phyloP scores from a whole-genome alignment of 1,140 invertebrate genomes.

The Philopotamus ludificatus region DNA sequence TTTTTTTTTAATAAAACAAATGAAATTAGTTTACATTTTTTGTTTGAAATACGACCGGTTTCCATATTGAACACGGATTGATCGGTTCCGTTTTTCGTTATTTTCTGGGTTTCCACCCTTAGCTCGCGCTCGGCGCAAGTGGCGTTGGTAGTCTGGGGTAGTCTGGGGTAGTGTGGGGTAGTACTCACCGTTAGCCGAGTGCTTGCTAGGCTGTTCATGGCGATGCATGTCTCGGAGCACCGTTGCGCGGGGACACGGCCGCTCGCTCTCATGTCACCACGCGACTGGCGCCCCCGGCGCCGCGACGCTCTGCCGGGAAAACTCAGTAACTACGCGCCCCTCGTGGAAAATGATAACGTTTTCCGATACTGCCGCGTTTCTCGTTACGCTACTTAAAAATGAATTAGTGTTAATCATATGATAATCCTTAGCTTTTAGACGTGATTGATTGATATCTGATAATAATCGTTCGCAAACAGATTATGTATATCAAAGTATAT shows the following conservation, averaged over 20 bases:
- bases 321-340: too few species aligned
- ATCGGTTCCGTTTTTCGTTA: too few species aligned
- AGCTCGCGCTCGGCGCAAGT: neutral
- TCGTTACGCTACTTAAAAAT: too few species aligned
- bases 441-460: too few species aligned
- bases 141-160: neutral
- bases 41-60: neutral
- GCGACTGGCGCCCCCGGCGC: neutral
- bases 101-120: too few species aligned
- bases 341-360: too few species aligned
- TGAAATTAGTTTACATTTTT: neutral
- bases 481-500: too few species aligned
- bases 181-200: constrained; percentile 39
- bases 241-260: constrained; percentile 30
- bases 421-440: too few species aligned
- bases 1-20: neutral
- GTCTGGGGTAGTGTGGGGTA: neutral
- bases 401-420: too few species aligned
- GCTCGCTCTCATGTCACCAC: constrained; percentile 39
- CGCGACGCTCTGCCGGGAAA: neutral
- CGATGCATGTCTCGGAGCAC: constrained; percentile 40
- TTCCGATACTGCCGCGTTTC: too few species aligned
- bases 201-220: constrained; percentile 37
- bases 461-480: too few species aligned
- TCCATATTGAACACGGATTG: neutral